These are phyloP conservation scores for Corvus moneduloides DNA, from an alignment of 2,113 vertebrate species.

Conservation along the genomic window DNA sequence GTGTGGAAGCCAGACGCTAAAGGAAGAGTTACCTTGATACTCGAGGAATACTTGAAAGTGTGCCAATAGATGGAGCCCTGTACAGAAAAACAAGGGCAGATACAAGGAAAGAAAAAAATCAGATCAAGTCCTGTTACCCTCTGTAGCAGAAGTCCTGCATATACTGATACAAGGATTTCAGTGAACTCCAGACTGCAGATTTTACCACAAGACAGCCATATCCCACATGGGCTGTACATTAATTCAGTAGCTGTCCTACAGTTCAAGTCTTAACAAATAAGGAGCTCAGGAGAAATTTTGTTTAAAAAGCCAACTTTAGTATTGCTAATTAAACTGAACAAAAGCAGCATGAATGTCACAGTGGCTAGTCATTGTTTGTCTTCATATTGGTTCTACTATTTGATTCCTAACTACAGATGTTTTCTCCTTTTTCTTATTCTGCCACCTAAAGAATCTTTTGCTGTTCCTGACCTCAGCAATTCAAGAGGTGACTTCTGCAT, in stretches of 20 bases:
- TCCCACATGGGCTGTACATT: neutral
- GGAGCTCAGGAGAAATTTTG: neutral
- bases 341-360: neutral
- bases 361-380: constrained; percentile 24
- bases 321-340: neutral
- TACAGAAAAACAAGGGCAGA: neutral
- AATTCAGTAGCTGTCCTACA: neutral
- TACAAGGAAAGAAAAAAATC: neutral
- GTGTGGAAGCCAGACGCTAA: neutral
- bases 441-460: constrained; percentile 93
- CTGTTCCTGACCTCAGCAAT: constrained; percentile 98
- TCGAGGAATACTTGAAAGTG: neutral
- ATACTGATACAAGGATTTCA: neutral
- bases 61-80: neutral
- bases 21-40: neutral
- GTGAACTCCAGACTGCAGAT: neutral
- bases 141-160: neutral
- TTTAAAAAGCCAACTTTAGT: neutral
- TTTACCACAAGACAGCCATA: neutral
- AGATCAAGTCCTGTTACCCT: neutral
- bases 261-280: neutral
- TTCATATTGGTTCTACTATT: constrained; percentile 35
- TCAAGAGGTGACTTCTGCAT: constrained; percentile 96
- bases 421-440: constrained; percentile 80
- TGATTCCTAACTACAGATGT: constrained; percentile 77